Conservation (phyloP, 2,797 vertebrate species). For the Lophotriccus pileatus region DNA sequence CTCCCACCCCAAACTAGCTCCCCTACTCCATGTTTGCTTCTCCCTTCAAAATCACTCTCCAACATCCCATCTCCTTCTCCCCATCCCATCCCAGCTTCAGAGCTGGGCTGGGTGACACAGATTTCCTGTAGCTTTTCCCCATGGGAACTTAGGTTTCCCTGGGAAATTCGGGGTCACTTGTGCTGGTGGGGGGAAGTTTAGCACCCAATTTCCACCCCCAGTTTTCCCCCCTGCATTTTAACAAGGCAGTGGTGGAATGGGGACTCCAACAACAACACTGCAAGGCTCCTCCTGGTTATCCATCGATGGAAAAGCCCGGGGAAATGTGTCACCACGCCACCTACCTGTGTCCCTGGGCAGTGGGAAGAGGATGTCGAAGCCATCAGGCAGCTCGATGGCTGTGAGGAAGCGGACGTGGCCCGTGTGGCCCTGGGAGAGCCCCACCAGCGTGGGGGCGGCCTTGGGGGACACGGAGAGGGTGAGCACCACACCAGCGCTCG, state of each 20-base stretch:
- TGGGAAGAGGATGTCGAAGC: conserved; percentile 85
- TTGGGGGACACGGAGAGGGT: conserved; percentile 84
- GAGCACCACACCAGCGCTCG: conserved; percentile 94
- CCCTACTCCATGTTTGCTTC: fast-evolving
- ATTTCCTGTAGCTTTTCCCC: neutral
- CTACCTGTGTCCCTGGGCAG: conserved; percentile 77
- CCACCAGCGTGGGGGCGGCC: conserved; percentile 81
- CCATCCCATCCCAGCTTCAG: neutral
- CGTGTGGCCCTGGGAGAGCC: conserved; percentile 94
- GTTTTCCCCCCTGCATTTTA: neutral
- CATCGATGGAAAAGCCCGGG: fast-evolving
- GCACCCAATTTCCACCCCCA: fast-evolving
- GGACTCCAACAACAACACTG: fast-evolving
- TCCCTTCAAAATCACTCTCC: neutral
- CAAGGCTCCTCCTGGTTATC: neutral
- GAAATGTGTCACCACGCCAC: fast-evolving
- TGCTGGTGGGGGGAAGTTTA: fast-evolving
- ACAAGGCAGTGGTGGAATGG: fast-evolving
- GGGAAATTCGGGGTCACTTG: fast-evolving
- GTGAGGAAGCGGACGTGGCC: conserved; percentile 98
- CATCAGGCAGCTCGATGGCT: conserved; percentile 90
- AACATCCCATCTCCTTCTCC: neutral
- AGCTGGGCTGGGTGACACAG: neutral
- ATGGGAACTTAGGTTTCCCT: neutral
- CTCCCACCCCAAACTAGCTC: neutral